These are phyloP conservation scores for Ophonus ardosiacus DNA, from an alignment of 2,888 invertebrate species.

Conservation along the genomic window DNA sequence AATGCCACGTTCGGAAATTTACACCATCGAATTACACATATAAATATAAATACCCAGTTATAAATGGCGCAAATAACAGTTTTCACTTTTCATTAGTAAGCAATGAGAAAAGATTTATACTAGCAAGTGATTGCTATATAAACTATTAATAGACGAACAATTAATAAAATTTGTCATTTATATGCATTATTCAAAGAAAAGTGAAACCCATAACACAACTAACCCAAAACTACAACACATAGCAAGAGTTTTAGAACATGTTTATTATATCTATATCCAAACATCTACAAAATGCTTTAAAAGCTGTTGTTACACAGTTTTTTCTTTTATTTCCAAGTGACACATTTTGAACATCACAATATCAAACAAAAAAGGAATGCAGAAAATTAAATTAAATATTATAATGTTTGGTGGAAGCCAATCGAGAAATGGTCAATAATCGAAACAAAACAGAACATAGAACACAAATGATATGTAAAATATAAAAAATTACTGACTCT, in stretches of 20 bases:
- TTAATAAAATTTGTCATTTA: background rate
- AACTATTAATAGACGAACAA: background rate
- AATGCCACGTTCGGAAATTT: too few species aligned
- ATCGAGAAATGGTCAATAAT: background rate
- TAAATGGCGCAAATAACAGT: background rate
- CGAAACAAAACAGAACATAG: slow-evolving; percentile 2
- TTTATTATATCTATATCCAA: slow-evolving; percentile 31
- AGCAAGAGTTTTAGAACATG: background rate
- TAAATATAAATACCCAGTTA: background rate
- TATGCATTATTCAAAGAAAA: background rate
- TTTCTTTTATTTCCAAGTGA: background rate
- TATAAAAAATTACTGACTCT: background rate
- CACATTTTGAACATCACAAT: background rate
- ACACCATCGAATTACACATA: too few species aligned
- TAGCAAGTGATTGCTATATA: slow-evolving; percentile 6
- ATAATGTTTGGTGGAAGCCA: background rate
- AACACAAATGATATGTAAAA: background rate
- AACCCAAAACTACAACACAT: background rate
- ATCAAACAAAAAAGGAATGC: slow-evolving; percentile 28
- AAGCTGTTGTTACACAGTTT: background rate
- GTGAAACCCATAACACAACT: background rate
- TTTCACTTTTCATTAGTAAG: slow-evolving; percentile 10
- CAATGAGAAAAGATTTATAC: background rate
- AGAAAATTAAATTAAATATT: slow-evolving; percentile 1
- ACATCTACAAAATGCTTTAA: slow-evolving; percentile 26